phyloP scores from a whole-genome alignment of 1,140 invertebrate species.

The Hestina assimilis region DNA sequence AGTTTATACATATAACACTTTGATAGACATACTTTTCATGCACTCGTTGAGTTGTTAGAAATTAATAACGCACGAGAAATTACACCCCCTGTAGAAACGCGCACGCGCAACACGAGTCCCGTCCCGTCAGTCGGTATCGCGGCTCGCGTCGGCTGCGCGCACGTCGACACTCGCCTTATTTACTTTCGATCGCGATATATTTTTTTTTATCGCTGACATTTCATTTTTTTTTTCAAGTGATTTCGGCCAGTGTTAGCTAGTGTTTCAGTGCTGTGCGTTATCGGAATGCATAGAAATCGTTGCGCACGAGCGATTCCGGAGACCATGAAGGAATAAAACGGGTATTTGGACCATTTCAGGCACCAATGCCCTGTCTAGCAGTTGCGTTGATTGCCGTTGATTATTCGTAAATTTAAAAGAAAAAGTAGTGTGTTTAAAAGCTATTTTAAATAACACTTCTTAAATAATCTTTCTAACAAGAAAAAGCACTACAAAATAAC shows the following conservation, averaged over 20 bases:
- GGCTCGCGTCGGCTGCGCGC: slow-evolving; percentile 43
- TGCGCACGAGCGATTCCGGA: slow-evolving; percentile 40
- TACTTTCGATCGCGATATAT: slow-evolving; percentile 16
- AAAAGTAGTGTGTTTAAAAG: not conserved
- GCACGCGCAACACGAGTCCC: slow-evolving; percentile 36
- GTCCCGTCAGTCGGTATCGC: slow-evolving; percentile 42
- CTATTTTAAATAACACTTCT: not conserved
- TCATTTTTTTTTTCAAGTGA: slow-evolving; percentile 27
- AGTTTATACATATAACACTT: no score
- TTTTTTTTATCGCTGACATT: no score
- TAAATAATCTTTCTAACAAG: slow-evolving; percentile 35
- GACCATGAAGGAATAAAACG: slow-evolving; percentile 41
- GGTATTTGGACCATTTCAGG: slow-evolving; percentile 52
- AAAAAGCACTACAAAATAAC: slow-evolving; percentile 45
- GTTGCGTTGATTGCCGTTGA: slow-evolving; percentile 41
- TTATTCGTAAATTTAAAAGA: no score
- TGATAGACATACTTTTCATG: no score
- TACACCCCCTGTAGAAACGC: slow-evolving; percentile 44
- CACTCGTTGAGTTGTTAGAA: no score
- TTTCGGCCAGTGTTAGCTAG: slow-evolving; percentile 10
- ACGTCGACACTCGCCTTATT: slow-evolving; percentile 25
- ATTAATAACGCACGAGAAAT: slow-evolving; percentile 38
- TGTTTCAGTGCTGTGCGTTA: slow-evolving; percentile 21
- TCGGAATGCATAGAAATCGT: slow-evolving; percentile 55
- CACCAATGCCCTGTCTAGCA: slow-evolving; percentile 45